These are phyloP conservation scores for Aix galericulata DNA, from an alignment of 2,113 vertebrate genomes.

Conservation along the genomic window DNA sequence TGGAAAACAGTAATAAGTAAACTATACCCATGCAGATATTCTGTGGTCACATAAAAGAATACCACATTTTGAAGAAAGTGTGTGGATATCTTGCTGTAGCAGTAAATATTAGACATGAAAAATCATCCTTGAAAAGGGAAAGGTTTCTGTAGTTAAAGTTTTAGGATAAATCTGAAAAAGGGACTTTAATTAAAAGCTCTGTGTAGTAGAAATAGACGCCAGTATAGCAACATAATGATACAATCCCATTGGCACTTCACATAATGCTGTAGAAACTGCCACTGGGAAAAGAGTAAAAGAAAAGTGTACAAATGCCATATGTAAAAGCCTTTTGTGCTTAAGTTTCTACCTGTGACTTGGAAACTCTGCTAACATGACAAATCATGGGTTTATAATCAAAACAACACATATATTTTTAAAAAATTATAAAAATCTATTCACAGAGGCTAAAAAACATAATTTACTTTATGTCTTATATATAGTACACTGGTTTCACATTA, in stretches of 20 bases:
- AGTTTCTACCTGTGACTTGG: background rate
- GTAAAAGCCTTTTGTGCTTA: background rate
- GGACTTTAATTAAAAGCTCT: background rate
- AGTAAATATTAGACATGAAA: background rate
- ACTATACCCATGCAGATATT: background rate
- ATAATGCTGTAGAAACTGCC: background rate
- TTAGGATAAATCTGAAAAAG: background rate
- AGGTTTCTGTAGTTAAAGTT: background rate
- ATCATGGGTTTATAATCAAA: background rate
- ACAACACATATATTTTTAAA: background rate
- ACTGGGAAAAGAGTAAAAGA: background rate
- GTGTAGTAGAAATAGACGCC: background rate
- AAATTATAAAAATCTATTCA: background rate
- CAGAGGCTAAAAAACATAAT: background rate
- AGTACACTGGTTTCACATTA: background rate
- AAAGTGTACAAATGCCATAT: background rate
- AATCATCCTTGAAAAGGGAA: background rate
- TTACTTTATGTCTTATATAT: background rate
- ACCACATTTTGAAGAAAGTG: background rate
- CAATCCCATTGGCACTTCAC: background rate
- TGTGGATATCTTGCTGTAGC: background rate
- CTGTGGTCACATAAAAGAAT: background rate
- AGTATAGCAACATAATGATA: background rate
- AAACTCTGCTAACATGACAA: background rate
- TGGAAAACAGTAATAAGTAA: background rate